Evolutionary conservation across 2,888 invertebrate genomes (phyloP), one percentile per base, ranked within the genome.

Genomic region (Macrosoma leucophasiata): DNA sequence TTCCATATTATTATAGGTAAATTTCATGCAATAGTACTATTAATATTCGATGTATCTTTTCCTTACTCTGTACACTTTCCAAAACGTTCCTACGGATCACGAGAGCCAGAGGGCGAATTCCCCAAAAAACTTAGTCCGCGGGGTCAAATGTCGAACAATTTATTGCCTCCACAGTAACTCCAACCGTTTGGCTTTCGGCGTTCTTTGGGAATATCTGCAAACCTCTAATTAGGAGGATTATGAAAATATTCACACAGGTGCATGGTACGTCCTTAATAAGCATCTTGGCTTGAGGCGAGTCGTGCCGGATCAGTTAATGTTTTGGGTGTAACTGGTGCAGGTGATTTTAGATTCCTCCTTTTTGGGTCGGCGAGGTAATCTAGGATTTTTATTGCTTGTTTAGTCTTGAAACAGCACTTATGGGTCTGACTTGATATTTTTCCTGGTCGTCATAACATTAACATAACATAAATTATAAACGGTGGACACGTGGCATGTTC

Each of bases 221-320:
- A 82, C 84, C 84, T 74, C 75, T 84, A 84, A 84, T 84, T 84
- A 84, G 71, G 69, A 63, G 75, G 79, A 78, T 79, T 81, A 81
- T 79, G 79, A 73, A 76, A 79, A 81, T 73, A 82, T 82, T 81
- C 82, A 81, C 81, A 84, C 84, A 84, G 84, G 84, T 84, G 84
- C 79, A 57, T 58, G 71, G 69, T 55, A 60, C 73, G 62, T 60
- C 72, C 78, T 68, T 84, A 82, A 84, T 82, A 82, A 82, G 79
- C 66, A 66, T 70, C 67, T 77, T 73, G 56, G 82, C 84, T 79
- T 49, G 60, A 58, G 84, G 84, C 84, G 48, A 69, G 63, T 79
- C 84, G 84, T 84, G 84, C 60, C 52, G 52, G 54, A 50, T 35
- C 13, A 17, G 29, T 71, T 79, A 78, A 81, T 74, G 75, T 72